Evolutionary conservation across 2,888 invertebrate genomes (phyloP).

Genomic region (Acleris holmiana): DNA sequence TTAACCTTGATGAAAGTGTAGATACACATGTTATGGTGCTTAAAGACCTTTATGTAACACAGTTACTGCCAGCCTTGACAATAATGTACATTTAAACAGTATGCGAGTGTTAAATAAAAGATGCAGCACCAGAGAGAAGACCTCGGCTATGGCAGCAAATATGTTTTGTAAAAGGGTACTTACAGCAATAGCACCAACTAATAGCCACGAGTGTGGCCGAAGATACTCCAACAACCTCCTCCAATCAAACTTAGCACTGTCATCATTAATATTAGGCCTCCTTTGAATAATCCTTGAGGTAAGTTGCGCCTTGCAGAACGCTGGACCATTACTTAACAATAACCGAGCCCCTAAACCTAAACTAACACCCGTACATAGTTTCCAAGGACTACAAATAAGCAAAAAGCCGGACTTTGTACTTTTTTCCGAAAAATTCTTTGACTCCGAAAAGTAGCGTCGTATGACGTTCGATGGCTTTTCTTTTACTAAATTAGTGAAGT

Average conservation of each 20-base stretch:
- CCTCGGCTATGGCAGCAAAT: no score
- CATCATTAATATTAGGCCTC: slow-evolving; percentile 73
- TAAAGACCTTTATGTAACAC: no score
- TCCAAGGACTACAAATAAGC: slow-evolving; percentile 72
- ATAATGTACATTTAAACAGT: no score
- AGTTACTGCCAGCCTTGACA: no score
- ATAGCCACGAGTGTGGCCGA: slow-evolving; percentile 89
- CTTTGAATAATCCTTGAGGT: slow-evolving; percentile 84
- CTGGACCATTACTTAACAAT: slow-evolving; percentile 80
- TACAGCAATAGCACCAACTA: slow-evolving; percentile 91
- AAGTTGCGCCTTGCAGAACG: slow-evolving; percentile 86
- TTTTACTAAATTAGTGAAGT: slow-evolving; percentile 62
- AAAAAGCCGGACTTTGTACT: slow-evolving; percentile 58
- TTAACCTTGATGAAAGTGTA: no score
- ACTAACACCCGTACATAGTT: slow-evolving; percentile 74
- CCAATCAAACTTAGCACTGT: slow-evolving; percentile 90
- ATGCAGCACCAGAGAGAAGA: no score
- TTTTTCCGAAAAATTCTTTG: slow-evolving; percentile 57
- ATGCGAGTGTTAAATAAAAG: no score
- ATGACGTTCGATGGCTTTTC: slow-evolving; percentile 60
- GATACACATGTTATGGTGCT: no score
- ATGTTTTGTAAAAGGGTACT: slow-evolving; percentile 67
- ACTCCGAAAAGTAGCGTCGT: slow-evolving; percentile 62
- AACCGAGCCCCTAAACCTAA: slow-evolving; percentile 67
- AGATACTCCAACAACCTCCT: slow-evolving; percentile 88